phyloP scores from a whole-genome alignment of 2,113 vertebrate genomes.

The Motacilla alba region DNA sequence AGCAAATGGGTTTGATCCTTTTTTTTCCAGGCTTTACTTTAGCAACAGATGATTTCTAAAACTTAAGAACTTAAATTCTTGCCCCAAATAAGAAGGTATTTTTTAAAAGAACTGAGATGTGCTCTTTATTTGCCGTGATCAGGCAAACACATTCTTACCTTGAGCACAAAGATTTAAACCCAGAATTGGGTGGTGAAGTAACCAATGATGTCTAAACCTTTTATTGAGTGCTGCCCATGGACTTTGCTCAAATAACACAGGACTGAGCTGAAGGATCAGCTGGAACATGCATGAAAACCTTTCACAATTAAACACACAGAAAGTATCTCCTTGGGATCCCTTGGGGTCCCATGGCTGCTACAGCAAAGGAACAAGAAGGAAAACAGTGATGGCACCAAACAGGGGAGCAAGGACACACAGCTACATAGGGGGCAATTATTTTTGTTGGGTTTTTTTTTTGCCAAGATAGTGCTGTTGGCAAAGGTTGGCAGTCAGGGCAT shows the following conservation, averaged over 20 bases:
- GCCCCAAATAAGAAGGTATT: neutral
- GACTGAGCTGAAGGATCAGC: neutral
- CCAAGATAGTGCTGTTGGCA: neutral
- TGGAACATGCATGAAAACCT: neutral
- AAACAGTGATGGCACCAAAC: neutral
- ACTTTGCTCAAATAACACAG: neutral
- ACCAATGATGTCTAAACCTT: neutral
- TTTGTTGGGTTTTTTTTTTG: neutral
- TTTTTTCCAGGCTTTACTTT: neutral
- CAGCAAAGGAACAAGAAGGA: neutral
- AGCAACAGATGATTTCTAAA: neutral
- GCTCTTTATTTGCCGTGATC: neutral
- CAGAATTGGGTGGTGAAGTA: neutral
- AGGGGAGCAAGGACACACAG: neutral
- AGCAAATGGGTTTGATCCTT: neutral
- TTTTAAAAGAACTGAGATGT: neutral
- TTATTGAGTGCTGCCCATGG: neutral
- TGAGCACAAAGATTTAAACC: neutral
- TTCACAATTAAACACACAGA: neutral
- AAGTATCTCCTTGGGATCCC: neutral
- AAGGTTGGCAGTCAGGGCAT: neutral
- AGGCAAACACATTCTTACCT: neutral
- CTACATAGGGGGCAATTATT: fast-evolving
- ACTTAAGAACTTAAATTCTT: neutral
- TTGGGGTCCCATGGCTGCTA: neutral